Conservation (phyloP, 2,888 invertebrate species). For the Cybosia mesomella region DNA sequence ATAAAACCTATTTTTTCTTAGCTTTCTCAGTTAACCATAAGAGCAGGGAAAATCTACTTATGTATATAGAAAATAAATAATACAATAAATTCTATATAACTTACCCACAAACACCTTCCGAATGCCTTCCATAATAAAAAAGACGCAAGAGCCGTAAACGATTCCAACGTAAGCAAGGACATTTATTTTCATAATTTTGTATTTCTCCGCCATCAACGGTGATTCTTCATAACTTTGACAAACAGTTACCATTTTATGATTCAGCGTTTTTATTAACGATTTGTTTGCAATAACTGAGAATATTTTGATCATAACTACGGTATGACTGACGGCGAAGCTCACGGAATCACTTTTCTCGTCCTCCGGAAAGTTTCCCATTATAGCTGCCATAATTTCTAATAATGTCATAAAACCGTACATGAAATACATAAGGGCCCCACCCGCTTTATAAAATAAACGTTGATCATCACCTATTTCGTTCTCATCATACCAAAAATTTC, state of each 20-base stretch:
- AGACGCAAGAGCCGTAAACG: conserved; percentile 67
- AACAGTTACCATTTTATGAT: conserved; percentile 66
- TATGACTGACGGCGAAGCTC: conserved; percentile 76
- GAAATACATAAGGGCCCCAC: conserved; percentile 58
- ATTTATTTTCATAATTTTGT: conserved; percentile 73
- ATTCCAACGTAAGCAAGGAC: conserved; percentile 62
- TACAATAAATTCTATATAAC: conserved; percentile 13
- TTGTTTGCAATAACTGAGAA: conserved; percentile 68
- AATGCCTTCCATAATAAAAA: conserved; percentile 74
- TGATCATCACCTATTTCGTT: conserved; percentile 65
- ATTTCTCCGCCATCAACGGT: conserved; percentile 64
- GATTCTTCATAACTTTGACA: conserved; percentile 69
- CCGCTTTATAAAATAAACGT: conserved; percentile 63
- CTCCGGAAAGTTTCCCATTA: conserved; percentile 71
- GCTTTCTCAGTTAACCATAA: too few species aligned
- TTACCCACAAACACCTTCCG: conserved; percentile 68
- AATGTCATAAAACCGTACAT: conserved; percentile 70
- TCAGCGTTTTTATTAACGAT: conserved; percentile 63
- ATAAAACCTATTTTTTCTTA: too few species aligned
- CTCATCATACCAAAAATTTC: conserved; percentile 77
- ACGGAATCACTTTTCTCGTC: conserved; percentile 76
- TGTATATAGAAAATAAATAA: background rate
- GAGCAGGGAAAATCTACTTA: background rate
- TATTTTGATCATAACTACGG: conserved; percentile 75
- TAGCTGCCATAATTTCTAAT: conserved; percentile 74